Conservation (phyloP, 2,888 invertebrate species). For the Parascotia fuliginaria region DNA sequence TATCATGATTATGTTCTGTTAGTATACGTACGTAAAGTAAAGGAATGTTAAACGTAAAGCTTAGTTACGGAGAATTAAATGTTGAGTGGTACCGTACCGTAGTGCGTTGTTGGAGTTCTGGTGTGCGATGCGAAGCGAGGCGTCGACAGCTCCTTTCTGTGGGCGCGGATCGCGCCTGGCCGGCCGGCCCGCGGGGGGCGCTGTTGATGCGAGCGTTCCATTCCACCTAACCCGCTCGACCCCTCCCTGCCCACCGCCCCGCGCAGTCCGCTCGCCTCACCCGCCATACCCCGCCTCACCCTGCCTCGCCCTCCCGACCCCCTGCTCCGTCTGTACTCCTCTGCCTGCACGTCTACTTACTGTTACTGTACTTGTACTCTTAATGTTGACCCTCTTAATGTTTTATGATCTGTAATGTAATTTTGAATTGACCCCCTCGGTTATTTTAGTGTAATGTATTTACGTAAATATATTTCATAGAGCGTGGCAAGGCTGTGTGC, state of each 20-base stretch:
- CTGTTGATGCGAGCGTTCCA: constrained; percentile 56
- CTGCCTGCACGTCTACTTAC: constrained; percentile 80
- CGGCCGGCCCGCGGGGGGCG: constrained; percentile 51
- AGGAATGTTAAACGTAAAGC: constrained; percentile 83
- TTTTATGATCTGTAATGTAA: constrained; percentile 81
- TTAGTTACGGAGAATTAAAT: constrained; percentile 82
- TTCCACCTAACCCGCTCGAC: constrained; percentile 28
- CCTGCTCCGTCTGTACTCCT: constrained; percentile 61
- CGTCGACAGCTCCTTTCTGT: constrained; percentile 72
- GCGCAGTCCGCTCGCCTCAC: constrained; percentile 43
- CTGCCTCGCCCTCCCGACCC: constrained; percentile 54
- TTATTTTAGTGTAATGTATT: constrained; percentile 83
- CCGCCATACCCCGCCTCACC: constrained; percentile 58
- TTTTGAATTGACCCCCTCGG: constrained; percentile 82
- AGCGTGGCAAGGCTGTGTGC: constrained; percentile 91
- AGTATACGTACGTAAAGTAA: constrained; percentile 76
- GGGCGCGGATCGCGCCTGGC: constrained; percentile 48
- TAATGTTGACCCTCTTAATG: constrained; percentile 81
- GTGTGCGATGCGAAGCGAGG: constrained; percentile 64
- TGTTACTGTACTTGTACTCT: constrained; percentile 79
- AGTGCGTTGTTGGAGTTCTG: constrained; percentile 82
- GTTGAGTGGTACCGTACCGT: constrained; percentile 84
- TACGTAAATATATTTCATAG: constrained; percentile 80
- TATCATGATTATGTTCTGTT: constrained; percentile 84
- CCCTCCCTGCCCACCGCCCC: constrained; percentile 43